phyloP scores from a whole-genome alignment of 2,797 vertebrate genomes.

The Mycteria americana region DNA sequence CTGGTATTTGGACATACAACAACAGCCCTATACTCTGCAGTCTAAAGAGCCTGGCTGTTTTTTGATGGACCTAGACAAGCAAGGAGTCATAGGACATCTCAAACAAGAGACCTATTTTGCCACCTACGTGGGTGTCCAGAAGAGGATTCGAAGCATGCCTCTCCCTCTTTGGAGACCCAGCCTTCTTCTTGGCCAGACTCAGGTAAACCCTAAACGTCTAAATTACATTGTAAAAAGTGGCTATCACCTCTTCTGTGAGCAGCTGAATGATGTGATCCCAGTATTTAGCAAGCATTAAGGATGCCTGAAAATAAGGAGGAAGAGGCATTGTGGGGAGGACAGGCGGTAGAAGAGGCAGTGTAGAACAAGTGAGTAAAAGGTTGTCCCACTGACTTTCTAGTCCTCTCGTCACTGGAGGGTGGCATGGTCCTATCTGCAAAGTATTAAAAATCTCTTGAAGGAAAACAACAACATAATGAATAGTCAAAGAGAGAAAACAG shows the following conservation, averaged over 20 bases:
- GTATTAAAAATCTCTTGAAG: background rate
- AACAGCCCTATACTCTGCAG: background rate
- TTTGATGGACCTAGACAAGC: background rate
- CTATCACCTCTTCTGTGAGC: background rate
- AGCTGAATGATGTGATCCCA: background rate
- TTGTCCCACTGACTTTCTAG: background rate
- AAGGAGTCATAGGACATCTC: background rate
- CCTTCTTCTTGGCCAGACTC: background rate
- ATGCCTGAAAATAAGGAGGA: background rate
- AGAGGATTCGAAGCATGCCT: background rate
- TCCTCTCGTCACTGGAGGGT: background rate
- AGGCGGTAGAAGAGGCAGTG: background rate
- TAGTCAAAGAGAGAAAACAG: background rate
- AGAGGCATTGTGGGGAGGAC: background rate
- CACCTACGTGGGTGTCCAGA: background rate
- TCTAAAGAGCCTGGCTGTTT: background rate
- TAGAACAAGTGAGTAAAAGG: background rate
- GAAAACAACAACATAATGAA: background rate
- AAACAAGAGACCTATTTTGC: background rate
- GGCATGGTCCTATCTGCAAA: background rate
- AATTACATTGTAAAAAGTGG: background rate
- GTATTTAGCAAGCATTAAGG: background rate
- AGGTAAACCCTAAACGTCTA: background rate
- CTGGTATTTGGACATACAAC: background rate
- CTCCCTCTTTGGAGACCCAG: accelerated